These are phyloP conservation scores for Cheilosia scutellata DNA, from an alignment of 2,888 invertebrate genomes.

Conservation along the genomic window DNA sequence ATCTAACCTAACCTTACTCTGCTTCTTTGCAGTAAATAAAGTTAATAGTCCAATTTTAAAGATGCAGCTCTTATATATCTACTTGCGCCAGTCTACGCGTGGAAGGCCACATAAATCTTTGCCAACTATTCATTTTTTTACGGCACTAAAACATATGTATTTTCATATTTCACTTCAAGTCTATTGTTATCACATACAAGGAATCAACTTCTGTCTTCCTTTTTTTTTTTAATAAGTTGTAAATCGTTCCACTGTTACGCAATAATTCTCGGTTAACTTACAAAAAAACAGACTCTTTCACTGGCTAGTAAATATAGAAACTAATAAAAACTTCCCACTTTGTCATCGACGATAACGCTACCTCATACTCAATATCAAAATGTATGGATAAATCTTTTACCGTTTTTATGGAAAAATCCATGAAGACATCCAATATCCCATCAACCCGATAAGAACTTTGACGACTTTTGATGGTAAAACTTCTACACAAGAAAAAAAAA, in stretches of 20 bases:
- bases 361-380: constrained; percentile 17
- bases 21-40: no score
- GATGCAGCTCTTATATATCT: no score
- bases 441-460: constrained; percentile 69
- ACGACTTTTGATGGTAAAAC: constrained; percentile 65
- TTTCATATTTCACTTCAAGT: no score
- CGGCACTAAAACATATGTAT: no score
- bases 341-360: constrained; percentile 5
- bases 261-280: constrained; percentile 18
- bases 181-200: no score
- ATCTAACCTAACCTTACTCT: no score
- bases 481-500: constrained; percentile 33
- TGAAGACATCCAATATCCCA: constrained; percentile 65
- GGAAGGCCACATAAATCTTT: no score
- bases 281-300: background rate
- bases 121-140: no score
- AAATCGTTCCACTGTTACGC: background rate
- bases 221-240: no score
- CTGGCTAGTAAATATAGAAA: background rate
- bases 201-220: no score
- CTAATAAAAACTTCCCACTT: constrained; percentile 22
- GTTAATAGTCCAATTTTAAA: no score
- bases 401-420: constrained; percentile 65
- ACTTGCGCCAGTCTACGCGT: no score
- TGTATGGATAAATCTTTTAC: constrained; percentile 54